Evolutionary conservation across 2,888 invertebrate species (phyloP), one percentile per base, ranked within the genome.

Genomic region (Drosophila phalerata): DNA sequence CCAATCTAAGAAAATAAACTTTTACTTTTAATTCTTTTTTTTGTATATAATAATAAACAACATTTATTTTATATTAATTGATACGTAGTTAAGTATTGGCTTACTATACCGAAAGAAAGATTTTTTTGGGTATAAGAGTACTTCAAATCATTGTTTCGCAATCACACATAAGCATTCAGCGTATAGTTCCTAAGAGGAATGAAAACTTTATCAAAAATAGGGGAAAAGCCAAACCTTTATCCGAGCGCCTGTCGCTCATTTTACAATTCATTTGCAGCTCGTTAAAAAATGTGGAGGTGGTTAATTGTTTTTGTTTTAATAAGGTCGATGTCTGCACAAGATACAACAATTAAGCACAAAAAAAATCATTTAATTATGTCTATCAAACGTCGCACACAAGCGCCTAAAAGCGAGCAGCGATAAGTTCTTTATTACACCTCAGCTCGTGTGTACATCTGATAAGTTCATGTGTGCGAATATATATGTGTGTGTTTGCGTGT

Each of bases 331-430:
- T 81, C 68, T 77, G 67, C 61, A 19, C 64, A 71, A 84, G 81
- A 84, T 80, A 85, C 69, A 85, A 71, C 78, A 85, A 78, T 84
- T 84, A 85, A 80, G 84, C 73, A 83, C 78, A 83, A 77, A 85
- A 85, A 87, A 84, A 84, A 83, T 88, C 84, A 84, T 88, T 88
- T 88, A 73, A 83, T 83, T 85, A 83, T 81, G 88, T 88, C 84
- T 83, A 83, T 85, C 86, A 84, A 87, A 81, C 52, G 87, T 53
- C 69, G 78, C 66, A 57, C 64, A 61, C 52, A 62, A 65, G 71
- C 73, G 80, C 77, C 79, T 73, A 76, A 79, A 74, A 85, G 84
- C 72, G 60, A 71, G 57, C 73, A 69, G 66, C 88, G 88, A 84
- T 84, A 84, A 85, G 84, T 70, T 80, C 83, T 85, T 85, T 83